Percentiles rank a stretch among this genome's conserved stretches.
These are phyloP conservation scores for Taphrorychus bicolor DNA, from an alignment of 2,888 invertebrate species.

Conservation along the genomic window DNA sequence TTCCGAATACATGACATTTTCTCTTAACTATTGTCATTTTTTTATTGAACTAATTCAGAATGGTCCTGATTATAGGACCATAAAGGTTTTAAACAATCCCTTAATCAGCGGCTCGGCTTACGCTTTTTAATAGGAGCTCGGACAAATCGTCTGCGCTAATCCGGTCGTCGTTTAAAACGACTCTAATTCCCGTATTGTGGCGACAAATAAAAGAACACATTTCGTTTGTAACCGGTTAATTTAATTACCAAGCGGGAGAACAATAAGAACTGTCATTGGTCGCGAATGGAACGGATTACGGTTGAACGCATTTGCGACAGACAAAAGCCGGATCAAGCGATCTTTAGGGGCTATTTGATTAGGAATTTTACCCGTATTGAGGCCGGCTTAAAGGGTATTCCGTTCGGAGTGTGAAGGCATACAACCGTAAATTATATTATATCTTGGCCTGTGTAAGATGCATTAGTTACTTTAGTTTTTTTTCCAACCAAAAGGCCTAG, in stretches of 20 bases:
- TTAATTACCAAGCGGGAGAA: slow-evolving; percentile 35
- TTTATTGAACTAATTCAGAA: too few species aligned
- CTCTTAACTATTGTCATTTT: too few species aligned
- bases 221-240: slow-evolving; percentile 35
- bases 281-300: slow-evolving; percentile 37
- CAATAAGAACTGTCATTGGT: slow-evolving; percentile 38
- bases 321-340: slow-evolving; percentile 33
- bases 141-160: slow-evolving; percentile 26
- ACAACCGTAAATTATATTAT: too few species aligned
- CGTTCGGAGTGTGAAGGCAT: slow-evolving; percentile 1
- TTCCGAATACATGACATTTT: too few species aligned
- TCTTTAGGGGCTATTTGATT: slow-evolving; percentile 32
- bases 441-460: too few species aligned
- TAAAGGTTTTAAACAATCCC: slow-evolving; percentile 1
- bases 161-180: slow-evolving; percentile 25
- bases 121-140: slow-evolving; percentile 11
- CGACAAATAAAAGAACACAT: slow-evolving; percentile 38
- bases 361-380: slow-evolving; percentile 21
- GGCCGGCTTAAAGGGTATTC: slow-evolving; percentile 8
- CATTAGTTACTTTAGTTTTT: too few species aligned
- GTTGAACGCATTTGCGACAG: slow-evolving; percentile 33
- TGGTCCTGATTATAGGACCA: too few species aligned
- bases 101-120: neutral
- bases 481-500: too few species aligned
- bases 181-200: slow-evolving; percentile 37